Conservation (phyloP, 2,888 invertebrate species). For the Dicranocentrus wangi region DNA sequence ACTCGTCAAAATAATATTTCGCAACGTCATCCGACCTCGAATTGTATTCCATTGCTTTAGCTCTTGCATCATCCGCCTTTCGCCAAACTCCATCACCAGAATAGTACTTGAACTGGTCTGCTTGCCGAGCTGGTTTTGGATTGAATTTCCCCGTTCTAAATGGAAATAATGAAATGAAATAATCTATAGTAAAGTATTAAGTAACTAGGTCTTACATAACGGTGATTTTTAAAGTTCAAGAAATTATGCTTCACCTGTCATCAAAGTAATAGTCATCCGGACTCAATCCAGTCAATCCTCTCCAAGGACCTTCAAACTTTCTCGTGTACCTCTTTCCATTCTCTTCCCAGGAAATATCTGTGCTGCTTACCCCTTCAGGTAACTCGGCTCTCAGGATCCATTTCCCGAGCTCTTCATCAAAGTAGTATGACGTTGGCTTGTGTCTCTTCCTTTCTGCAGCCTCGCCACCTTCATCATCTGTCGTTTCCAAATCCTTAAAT, state of each 20-base stretch:
- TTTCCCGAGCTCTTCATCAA: slow-evolving; percentile 52
- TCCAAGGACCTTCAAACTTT: slow-evolving; percentile 58
- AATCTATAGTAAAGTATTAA: too few species aligned
- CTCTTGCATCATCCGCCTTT: slow-evolving; percentile 26
- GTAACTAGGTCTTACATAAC: too few species aligned
- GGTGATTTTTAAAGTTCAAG: too few species aligned
- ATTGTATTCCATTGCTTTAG: not conserved
- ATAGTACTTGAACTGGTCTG: slow-evolving; percentile 49
- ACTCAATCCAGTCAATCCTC: slow-evolving; percentile 45
- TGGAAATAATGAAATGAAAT: too few species aligned
- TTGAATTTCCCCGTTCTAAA: slow-evolving; percentile 7
- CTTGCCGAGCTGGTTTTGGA: slow-evolving; percentile 57
- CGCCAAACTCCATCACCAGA: slow-evolving; percentile 54
- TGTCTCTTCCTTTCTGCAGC: not conserved
- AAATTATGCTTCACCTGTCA: too few species aligned
- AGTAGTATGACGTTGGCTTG: slow-evolving; percentile 29
- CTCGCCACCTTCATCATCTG: not conserved
- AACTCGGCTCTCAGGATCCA: slow-evolving; percentile 34
- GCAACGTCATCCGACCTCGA: slow-evolving; percentile 18
- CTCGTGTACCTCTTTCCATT: slow-evolving; percentile 52
- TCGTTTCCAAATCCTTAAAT: slow-evolving; percentile 10
- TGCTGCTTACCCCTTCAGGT: not conserved
- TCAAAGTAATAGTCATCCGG: slow-evolving; percentile 47
- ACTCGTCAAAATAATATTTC: slow-evolving; percentile 53
- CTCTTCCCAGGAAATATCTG: slow-evolving; percentile 55